Conservation (phyloP, 2,888 invertebrate species). For the Cylindroiulus punctatus region DNA sequence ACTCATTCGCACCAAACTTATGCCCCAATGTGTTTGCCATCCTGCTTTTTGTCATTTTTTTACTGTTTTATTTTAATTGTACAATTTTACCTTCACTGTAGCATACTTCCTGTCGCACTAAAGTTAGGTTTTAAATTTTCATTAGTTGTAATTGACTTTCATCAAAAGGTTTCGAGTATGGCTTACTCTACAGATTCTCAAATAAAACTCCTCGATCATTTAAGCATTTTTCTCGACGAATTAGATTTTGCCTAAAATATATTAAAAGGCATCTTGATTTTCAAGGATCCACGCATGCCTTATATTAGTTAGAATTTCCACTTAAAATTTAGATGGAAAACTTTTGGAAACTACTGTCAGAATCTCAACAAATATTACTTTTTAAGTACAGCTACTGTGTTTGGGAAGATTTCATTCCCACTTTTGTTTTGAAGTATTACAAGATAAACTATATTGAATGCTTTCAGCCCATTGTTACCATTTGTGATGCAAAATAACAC, state of each 20-base stretch:
- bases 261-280: neutral
- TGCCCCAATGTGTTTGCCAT: neutral
- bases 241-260: neutral
- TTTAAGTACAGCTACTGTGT: neutral
- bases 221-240: neutral
- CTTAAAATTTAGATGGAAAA: neutral
- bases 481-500: slow-evolving; percentile 31
- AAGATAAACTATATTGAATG: neutral
- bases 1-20: neutral
- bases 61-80: neutral
- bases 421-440: slow-evolving; percentile 1
- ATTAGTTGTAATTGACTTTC: neutral
- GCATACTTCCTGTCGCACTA: neutral
- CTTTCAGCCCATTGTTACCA: slow-evolving; percentile 38
- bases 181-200: neutral
- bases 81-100: neutral
- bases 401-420: neutral
- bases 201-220: neutral
- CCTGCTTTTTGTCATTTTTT: slow-evolving; percentile 24
- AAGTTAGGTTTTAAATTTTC: neutral
- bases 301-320: slow-evolving; percentile 1
- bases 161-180: neutral
- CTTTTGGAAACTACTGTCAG: neutral
- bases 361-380: neutral
- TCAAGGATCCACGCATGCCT: neutral